Percentiles rank a stretch among this genome's conserved stretches.
Conservation (phyloP, 2,888 invertebrate genomes). For the Protophormia terraenovae region DNA sequence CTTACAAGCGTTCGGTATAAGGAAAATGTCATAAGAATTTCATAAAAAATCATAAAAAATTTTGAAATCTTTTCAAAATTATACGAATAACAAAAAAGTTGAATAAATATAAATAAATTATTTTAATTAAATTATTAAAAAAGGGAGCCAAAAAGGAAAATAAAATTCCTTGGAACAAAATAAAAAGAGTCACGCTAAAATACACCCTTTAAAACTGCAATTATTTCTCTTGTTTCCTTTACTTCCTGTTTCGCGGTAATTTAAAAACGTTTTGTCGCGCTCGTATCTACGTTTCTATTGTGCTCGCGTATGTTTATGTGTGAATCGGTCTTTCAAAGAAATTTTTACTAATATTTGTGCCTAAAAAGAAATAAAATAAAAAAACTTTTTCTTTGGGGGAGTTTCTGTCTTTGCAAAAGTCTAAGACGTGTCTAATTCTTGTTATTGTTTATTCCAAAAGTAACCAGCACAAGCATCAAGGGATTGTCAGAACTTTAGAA, state of each 20-base stretch:
- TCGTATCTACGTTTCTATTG: neutral
- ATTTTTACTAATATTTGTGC: neutral
- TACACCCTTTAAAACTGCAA: neutral
- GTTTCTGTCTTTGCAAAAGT: slow-evolving; percentile 14
- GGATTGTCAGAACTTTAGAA: too few species aligned
- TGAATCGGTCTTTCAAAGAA: neutral
- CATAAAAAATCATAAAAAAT: too few species aligned
- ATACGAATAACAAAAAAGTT: too few species aligned
- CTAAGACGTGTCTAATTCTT: slow-evolving; percentile 48
- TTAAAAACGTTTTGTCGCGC: neutral
- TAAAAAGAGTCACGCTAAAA: neutral
- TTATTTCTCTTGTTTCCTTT: neutral
- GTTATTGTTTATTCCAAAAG: slow-evolving; percentile 8
- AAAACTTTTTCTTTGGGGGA: neutral
- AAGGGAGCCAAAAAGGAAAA: too few species aligned
- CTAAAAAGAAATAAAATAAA: neutral
- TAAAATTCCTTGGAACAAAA: too few species aligned
- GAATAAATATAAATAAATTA: too few species aligned
- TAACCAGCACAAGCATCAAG: neutral
- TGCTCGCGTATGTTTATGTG: neutral
- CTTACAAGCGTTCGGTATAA: too few species aligned
- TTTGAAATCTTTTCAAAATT: neutral
- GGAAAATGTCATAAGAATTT: too few species aligned
- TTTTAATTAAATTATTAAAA: too few species aligned
- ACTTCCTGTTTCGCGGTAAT: neutral